Evolutionary conservation across 2,888 invertebrate species (phyloP), one percentile per base, ranked within the genome.

Genomic region (Calephelis perditalis): DNA sequence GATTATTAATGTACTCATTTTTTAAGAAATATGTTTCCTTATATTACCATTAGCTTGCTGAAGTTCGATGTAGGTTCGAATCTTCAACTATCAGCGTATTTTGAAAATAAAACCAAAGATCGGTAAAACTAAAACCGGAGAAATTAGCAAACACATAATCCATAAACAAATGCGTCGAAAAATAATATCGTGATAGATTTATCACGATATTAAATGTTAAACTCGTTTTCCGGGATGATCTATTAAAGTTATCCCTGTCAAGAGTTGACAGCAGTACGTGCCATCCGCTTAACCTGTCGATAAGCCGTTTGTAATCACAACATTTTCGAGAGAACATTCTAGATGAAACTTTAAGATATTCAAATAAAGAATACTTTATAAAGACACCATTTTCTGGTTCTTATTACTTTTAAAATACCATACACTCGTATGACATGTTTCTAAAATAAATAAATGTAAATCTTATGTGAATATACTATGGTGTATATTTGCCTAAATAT

Each of bases 231-330:
- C 73, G 77, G 78, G 75, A 81, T 82, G 80, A 88, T 85, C 81
- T 74, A 84, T 86, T 84, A 84, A 83, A 86, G 82, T 82, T 87
- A 86, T 82, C 82, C 69, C 72, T 80, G 86, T 89, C 88, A 86
- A 82, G 85, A 83, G 83, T 86, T 89, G 88, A 90, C 86, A 82
- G 78, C 74, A 81, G 85, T 81, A 79, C 84, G 81, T 83, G 84
- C 80, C 86, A 83, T 81, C 82, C 81, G 81, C 73, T 74, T 78
- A 79, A 82, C 78, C 79, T 78, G 72, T 71, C 81, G 79, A 84
- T 82, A 75, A 82, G 75, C 76, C 77, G 75, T 77, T 72, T 73
- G 71, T 74, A 74, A 73, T 72, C 71, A 68, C 72, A 68, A 65
- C 69, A 72, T 64, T 59, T 49, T n/a, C 45, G 4, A 10, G 11